These are phyloP conservation scores for Manis javanica DNA, from an alignment of 2,797 vertebrate species.

Conservation along the genomic window DNA sequence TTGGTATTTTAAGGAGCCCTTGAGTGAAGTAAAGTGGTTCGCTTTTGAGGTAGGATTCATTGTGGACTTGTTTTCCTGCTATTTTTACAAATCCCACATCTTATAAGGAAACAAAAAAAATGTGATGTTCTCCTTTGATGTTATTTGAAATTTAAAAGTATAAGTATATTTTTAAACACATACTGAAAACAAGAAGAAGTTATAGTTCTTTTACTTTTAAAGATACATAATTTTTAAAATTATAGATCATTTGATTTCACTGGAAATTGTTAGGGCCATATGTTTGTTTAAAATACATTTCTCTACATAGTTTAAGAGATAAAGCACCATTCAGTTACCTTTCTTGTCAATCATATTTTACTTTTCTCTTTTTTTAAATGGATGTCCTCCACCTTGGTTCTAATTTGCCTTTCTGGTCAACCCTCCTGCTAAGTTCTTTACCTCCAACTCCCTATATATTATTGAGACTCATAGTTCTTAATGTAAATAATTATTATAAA, in stretches of 20 bases:
- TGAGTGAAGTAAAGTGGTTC: background rate
- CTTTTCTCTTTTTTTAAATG: background rate
- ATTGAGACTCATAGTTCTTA: background rate
- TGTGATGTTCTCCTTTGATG: background rate
- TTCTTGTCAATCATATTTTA: background rate
- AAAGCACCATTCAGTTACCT: background rate
- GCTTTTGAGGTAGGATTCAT: background rate
- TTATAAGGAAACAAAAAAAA: background rate
- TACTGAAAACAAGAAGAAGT: background rate
- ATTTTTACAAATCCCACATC: background rate
- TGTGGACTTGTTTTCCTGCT: background rate
- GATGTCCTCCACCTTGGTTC: background rate
- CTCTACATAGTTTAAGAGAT: background rate
- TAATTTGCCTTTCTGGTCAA: background rate
- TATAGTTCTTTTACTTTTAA: background rate
- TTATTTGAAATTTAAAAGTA: conserved; percentile 38
- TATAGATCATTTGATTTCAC: background rate
- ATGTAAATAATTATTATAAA: background rate
- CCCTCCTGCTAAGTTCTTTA: too few relatives aligned
- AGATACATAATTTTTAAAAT: background rate
- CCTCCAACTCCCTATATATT: too few relatives aligned
- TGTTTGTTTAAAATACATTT: background rate
- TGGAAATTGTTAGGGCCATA: background rate
- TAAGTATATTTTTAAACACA: background rate
- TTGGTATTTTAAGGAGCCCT: background rate